phyloP scores from a whole-genome alignment of 2,797 vertebrate species.

The Takifugu rubripes region DNA sequence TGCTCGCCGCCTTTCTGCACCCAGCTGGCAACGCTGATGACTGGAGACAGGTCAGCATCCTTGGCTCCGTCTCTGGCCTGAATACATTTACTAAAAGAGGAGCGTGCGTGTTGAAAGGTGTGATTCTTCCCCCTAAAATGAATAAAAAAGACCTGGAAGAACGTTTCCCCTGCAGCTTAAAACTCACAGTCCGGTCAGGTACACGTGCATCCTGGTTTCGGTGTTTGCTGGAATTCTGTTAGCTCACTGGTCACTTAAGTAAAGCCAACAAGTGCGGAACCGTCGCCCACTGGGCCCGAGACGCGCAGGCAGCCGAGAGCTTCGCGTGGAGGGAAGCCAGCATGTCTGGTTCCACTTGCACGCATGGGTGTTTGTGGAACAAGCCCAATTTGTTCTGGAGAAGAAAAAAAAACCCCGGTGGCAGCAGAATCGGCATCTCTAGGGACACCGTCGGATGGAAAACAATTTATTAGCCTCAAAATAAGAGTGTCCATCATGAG shows the following conservation, averaged over 20 bases:
- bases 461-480: slow-evolving; percentile 49
- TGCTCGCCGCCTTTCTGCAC: too few species aligned
- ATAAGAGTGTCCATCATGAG: slow-evolving; percentile 38
- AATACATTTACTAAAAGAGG: background rate
- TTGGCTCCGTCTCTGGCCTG: background rate
- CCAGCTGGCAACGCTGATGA: too few species aligned
- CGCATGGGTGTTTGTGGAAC: slow-evolving; percentile 26
- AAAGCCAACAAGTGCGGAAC: slow-evolving; percentile 9
- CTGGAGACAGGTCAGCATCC: background rate
- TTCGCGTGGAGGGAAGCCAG: slow-evolving; percentile 21
- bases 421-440: slow-evolving; percentile 11
- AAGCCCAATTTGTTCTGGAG: slow-evolving; percentile 29
- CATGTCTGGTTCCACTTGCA: slow-evolving; percentile 29
- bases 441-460: slow-evolving; percentile 26
- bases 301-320: slow-evolving; percentile 10
- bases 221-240: slow-evolving; percentile 7
- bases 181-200: too few species aligned
- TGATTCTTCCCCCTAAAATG: too few species aligned
- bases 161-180: too few species aligned
- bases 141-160: too few species aligned
- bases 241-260: slow-evolving; percentile 26
- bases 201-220: too few species aligned
- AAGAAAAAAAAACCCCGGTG: slow-evolving; percentile 3
- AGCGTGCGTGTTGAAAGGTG: too few species aligned
- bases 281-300: slow-evolving; percentile 18